Evolutionary conservation across 2,797 vertebrate genomes (phyloP).

Genomic region (Bradypodion pumilum): DNA sequence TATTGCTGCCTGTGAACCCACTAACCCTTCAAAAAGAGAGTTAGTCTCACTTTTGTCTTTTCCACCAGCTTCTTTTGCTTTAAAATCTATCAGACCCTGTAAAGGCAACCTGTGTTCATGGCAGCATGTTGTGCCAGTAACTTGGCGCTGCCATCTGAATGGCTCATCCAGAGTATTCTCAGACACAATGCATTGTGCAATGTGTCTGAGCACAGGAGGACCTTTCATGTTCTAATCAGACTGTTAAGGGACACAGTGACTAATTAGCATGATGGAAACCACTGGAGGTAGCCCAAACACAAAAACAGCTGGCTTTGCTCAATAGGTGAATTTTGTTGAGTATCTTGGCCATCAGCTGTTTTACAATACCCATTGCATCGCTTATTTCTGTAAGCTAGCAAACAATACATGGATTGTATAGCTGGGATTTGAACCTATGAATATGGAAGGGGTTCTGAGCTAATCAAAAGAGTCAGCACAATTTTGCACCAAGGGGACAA

Average conservation of each 20-base stretch:
- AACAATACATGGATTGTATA: neutral
- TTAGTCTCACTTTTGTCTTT: neutral
- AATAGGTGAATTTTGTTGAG: neutral
- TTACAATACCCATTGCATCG: neutral
- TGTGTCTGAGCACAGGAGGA: neutral
- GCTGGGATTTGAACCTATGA: neutral
- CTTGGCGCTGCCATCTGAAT: conserved; percentile 6
- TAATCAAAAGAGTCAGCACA: neutral
- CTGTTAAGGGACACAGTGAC: neutral
- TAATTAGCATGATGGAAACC: neutral
- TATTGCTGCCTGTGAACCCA: neutral
- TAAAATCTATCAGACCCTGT: neutral
- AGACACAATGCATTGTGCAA: too few relatives aligned
- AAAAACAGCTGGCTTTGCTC: neutral
- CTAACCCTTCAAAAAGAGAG: neutral
- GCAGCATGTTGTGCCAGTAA: neutral
- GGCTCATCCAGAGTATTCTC: neutral
- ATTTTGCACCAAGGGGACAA: neutral
- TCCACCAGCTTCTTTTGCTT: neutral
- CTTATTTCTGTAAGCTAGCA: neutral
- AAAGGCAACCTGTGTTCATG: neutral
- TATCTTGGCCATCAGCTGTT: neutral
- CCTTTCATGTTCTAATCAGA: neutral
- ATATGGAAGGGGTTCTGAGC: neutral
- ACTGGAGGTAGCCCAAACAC: neutral